Percentiles rank a stretch among this genome's conserved stretches.
phyloP scores from a whole-genome alignment of 2,888 invertebrate genomes.

The Nasonovia ribisnigri region DNA sequence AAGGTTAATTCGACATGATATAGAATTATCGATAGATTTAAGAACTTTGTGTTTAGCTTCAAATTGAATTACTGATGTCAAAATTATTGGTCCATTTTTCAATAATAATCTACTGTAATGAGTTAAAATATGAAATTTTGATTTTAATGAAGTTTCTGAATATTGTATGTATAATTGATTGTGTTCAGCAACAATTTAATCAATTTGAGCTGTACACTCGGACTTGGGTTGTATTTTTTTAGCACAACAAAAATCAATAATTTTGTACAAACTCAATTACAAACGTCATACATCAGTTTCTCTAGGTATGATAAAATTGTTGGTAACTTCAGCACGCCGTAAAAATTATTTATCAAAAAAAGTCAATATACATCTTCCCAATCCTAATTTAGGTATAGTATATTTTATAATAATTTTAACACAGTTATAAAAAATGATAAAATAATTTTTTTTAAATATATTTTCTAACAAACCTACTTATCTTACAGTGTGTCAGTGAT shows the following conservation, averaged over 20 bases:
- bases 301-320: too few species aligned
- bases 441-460: too few species aligned
- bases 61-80: background rate
- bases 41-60: background rate
- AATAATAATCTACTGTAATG: background rate
- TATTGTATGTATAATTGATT: background rate
- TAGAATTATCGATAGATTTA: conserved; percentile 9
- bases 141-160: background rate
- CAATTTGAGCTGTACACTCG: conserved; percentile 62
- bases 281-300: conserved; percentile 66
- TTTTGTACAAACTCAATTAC: conserved; percentile 66
- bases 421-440: too few species aligned
- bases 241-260: conserved; percentile 66
- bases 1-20: background rate
- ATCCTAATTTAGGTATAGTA: too few species aligned
- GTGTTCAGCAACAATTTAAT: conserved; percentile 2
- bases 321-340: too few species aligned
- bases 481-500: too few species aligned
- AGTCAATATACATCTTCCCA: too few species aligned
- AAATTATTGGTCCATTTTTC: conserved; percentile 3
- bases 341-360: too few species aligned
- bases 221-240: conserved; percentile 59
- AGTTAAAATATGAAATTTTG: background rate
- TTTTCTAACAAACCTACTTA: too few species aligned
- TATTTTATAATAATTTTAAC: too few species aligned